Conservation (phyloP, 2,113 vertebrate genomes). For the Albula glossodonta region DNA sequence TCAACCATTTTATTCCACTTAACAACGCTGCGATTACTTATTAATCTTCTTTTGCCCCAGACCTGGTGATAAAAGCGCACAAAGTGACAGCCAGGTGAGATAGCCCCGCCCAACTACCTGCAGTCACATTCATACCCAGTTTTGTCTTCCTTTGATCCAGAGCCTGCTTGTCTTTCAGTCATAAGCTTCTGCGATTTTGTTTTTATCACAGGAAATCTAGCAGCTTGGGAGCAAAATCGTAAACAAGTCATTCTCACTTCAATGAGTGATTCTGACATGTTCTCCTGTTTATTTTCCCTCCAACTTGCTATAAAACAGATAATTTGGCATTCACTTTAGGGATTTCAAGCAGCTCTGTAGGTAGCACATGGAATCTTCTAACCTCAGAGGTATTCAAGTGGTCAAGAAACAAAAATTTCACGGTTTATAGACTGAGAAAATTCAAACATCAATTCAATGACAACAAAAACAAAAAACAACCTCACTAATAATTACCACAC, state of each 20-base stretch:
- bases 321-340: not conserved
- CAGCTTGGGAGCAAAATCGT: not conserved
- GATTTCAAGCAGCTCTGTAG: not conserved
- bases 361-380: not conserved
- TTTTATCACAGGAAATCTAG: slow-evolving; percentile 10
- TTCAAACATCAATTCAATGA: not conserved
- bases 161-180: slow-evolving; percentile 1
- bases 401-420: not conserved
- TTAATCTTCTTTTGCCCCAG: not conserved
- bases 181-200: slow-evolving; percentile 8
- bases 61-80: not conserved
- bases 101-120: not conserved
- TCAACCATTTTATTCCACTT: not conserved
- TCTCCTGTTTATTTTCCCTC: not conserved
- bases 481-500: too few species aligned
- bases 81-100: slow-evolving; percentile 7
- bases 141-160: slow-evolving; percentile 5
- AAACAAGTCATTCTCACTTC: slow-evolving; percentile 14
- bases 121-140: not conserved
- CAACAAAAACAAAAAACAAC: not conserved
- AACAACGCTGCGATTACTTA: not conserved
- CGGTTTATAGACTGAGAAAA: not conserved
- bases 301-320: slow-evolving; percentile 1
- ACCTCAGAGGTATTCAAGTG: not conserved
- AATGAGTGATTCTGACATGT: not conserved